Conservation (phyloP, 2,113 vertebrate genomes). For the Atrichornis clamosus region DNA sequence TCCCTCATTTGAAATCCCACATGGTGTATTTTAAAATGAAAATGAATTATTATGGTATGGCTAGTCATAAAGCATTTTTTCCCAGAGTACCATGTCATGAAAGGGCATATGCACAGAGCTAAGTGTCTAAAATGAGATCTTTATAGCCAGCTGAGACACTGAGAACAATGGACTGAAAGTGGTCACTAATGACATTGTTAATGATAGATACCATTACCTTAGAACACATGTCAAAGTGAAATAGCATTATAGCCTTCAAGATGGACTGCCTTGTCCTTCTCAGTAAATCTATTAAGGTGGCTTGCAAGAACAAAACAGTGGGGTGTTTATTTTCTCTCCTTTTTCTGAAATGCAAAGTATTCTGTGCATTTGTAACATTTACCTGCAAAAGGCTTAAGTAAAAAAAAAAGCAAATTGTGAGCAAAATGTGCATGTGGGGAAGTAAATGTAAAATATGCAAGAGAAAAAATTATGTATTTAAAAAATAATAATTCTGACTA, state of each 20-base stretch:
- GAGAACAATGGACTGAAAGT: conserved; percentile 62
- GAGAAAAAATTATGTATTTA: background rate
- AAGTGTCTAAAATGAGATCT: conserved; percentile 64
- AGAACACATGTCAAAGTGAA: conserved; percentile 58
- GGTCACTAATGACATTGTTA: conserved; percentile 72
- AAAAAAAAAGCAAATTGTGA: background rate
- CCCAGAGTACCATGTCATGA: background rate
- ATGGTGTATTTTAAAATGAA: background rate
- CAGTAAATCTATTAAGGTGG: conserved; percentile 48
- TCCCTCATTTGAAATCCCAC: background rate
- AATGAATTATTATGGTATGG: conserved; percentile 5
- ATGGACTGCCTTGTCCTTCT: conserved; percentile 56
- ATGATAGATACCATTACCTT: conserved; percentile 72
- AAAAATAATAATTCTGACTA: background rate
- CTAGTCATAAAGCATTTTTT: conserved; percentile 15
- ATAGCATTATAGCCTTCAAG: conserved; percentile 63
- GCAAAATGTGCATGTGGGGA: background rate
- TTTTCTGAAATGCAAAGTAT: conserved; percentile 21
- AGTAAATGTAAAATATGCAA: background rate
- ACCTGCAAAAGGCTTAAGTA: background rate
- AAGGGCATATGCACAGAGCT: conserved; percentile 45
- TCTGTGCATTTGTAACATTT: background rate
- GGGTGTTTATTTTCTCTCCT: background rate
- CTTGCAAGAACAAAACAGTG: conserved; percentile 5
- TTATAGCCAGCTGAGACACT: conserved; percentile 47